A percentile compares a stretch with the other conserved stretches of the same genome.
These are phyloP conservation scores for Volucella bombylans DNA, from an alignment of 2,888 invertebrate species.

Conservation along the genomic window DNA sequence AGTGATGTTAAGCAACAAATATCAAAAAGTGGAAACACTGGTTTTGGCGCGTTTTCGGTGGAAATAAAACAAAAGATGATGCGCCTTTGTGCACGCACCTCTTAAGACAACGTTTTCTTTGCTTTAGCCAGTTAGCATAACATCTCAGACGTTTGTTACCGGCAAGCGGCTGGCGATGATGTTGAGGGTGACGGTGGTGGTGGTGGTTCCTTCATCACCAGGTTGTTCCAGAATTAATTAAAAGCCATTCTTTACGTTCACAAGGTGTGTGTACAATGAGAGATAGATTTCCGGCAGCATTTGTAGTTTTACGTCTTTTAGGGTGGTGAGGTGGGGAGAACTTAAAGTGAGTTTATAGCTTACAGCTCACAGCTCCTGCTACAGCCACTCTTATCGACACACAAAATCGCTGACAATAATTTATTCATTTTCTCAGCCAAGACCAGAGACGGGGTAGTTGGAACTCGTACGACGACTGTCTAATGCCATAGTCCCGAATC, in stretches of 20 bases:
- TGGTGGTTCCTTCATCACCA: slow-evolving; percentile 64
- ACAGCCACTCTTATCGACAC: slow-evolving; percentile 61
- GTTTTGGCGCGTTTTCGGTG: slow-evolving; percentile 29
- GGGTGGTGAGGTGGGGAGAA: neutral
- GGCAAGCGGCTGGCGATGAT: neutral
- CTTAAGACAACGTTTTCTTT: slow-evolving; percentile 48
- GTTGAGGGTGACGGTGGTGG: slow-evolving; percentile 5
- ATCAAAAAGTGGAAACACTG: neutral
- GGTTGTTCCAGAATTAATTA: slow-evolving; percentile 72
- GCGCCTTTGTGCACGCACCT: slow-evolving; percentile 65
- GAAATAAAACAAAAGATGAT: slow-evolving; percentile 59
- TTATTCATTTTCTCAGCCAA: slow-evolving; percentile 66
- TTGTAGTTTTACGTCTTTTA: slow-evolving; percentile 41
- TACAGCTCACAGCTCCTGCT: neutral
- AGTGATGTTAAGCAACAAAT: too few species aligned
- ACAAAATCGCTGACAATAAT: slow-evolving; percentile 69
- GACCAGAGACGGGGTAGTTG: slow-evolving; percentile 1
- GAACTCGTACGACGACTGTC: slow-evolving; percentile 40
- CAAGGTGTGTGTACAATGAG: slow-evolving; percentile 72
- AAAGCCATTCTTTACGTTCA: slow-evolving; percentile 73
- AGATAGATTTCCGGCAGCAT: slow-evolving; percentile 65
- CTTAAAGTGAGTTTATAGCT: neutral
- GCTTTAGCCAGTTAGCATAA: slow-evolving; percentile 8
- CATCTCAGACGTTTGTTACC: neutral
- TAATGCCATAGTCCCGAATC: slow-evolving; percentile 53